Evolutionary conservation across 2,113 vertebrate species (phyloP).

Genomic region (Oreocharis arfaki): DNA sequence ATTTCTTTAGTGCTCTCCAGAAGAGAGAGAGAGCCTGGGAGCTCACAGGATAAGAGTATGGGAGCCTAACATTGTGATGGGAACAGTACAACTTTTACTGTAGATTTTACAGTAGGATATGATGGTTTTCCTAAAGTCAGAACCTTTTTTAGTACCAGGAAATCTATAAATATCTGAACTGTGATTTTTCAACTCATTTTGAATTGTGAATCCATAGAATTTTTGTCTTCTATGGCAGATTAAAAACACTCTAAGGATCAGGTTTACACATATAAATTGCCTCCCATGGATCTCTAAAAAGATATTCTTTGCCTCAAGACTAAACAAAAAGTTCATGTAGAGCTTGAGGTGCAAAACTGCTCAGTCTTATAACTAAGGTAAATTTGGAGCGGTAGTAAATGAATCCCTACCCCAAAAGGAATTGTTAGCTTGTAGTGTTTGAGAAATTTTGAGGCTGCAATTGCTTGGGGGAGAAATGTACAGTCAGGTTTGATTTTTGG

Average conservation of each 20-base stretch:
- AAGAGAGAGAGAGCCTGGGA: neutral
- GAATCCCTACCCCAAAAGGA: neutral
- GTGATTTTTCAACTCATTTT: neutral
- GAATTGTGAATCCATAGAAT: neutral
- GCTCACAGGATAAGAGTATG: neutral
- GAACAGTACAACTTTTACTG: neutral
- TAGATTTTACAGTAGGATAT: neutral
- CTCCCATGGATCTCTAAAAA: neutral
- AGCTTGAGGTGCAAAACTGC: neutral
- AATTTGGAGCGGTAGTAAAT: neutral
- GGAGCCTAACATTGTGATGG: neutral
- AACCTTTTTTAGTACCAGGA: neutral
- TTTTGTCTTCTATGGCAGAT: neutral
- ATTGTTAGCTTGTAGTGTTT: neutral
- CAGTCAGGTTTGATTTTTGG: neutral
- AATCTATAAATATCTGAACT: neutral
- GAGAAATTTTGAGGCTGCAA: neutral
- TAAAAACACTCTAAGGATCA: neutral
- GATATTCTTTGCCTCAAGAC: neutral
- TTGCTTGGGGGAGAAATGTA: neutral
- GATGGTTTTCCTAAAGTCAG: neutral
- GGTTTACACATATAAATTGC: neutral
- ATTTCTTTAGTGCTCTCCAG: neutral
- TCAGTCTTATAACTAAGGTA: neutral
- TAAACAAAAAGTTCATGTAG: neutral